Evolutionary conservation across 2,797 vertebrate genomes (phyloP).

Genomic region (Dicrostonyx torquatus): DNA sequence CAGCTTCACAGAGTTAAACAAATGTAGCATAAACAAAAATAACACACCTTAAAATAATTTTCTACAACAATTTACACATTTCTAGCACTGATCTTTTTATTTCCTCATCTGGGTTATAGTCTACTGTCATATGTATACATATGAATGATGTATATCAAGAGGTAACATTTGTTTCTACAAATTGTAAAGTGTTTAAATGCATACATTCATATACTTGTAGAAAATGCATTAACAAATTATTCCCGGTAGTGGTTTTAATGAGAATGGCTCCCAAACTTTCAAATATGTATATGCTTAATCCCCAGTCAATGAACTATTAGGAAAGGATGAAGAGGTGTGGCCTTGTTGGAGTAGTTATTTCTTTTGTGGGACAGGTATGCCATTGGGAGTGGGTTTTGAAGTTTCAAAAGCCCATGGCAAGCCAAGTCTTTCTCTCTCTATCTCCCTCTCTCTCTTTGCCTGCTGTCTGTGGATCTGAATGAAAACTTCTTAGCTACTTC

Average conservation of each 20-base stretch:
- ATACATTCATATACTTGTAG: neutral
- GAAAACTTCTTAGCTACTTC: neutral
- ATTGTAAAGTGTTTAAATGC: neutral
- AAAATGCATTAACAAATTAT: neutral
- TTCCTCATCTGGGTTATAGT: neutral
- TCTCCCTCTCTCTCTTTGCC: neutral
- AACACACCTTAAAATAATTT: no score
- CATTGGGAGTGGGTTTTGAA: neutral
- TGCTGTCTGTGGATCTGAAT: neutral
- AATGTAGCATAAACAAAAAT: no score
- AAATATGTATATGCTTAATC: neutral
- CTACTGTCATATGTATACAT: neutral
- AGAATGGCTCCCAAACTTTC: neutral
- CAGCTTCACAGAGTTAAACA: no score
- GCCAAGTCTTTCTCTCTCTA: neutral
- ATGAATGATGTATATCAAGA: neutral
- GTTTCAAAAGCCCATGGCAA: neutral
- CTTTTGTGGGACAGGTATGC: neutral
- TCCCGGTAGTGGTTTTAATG: neutral
- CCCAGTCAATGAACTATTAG: neutral
- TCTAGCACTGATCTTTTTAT: neutral
- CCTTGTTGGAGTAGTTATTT: neutral
- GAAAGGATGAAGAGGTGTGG: neutral
- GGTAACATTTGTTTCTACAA: neutral
- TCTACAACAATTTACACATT: no score